Conservation (phyloP, 2,888 invertebrate species). For the Neoaliturus tenellus region DNA sequence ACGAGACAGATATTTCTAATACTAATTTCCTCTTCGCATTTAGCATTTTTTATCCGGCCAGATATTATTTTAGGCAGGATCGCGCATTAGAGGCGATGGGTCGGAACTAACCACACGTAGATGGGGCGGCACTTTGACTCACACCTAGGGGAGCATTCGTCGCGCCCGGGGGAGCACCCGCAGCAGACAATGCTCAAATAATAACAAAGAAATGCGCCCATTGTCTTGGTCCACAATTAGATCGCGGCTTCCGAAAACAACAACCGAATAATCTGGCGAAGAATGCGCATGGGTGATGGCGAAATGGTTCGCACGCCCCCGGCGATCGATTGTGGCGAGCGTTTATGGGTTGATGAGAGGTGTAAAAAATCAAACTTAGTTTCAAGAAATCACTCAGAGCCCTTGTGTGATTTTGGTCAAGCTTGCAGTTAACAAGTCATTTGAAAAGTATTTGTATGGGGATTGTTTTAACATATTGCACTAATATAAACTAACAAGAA, state of each 20-base stretch:
- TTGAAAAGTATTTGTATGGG: too few species aligned
- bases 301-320: background rate
- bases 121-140: slow-evolving; percentile 45
- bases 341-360: background rate
- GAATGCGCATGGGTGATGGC: slow-evolving; percentile 12
- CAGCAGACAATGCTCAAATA: slow-evolving; percentile 44
- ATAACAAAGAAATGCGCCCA: slow-evolving; percentile 44
- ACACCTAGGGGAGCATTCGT: slow-evolving; percentile 45
- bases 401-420: too few species aligned
- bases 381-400: too few species aligned
- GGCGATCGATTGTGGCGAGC: background rate
- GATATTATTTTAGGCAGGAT: slow-evolving; percentile 29
- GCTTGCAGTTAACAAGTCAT: too few species aligned
- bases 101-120: slow-evolving; percentile 34
- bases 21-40: slow-evolving; percentile 44
- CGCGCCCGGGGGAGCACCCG: slow-evolving; percentile 23
- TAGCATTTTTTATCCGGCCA: slow-evolving; percentile 16
- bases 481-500: too few species aligned
- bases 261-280: slow-evolving; percentile 6
- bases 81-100: slow-evolving; percentile 36
- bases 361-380: too few species aligned
- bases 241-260: slow-evolving; percentile 46
- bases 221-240: slow-evolving; percentile 47
- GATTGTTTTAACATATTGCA: too few species aligned
- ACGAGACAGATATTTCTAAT: slow-evolving; percentile 42